phyloP scores from a whole-genome alignment of 2,888 invertebrate species.

The Cremastobaeus sp. region DNA sequence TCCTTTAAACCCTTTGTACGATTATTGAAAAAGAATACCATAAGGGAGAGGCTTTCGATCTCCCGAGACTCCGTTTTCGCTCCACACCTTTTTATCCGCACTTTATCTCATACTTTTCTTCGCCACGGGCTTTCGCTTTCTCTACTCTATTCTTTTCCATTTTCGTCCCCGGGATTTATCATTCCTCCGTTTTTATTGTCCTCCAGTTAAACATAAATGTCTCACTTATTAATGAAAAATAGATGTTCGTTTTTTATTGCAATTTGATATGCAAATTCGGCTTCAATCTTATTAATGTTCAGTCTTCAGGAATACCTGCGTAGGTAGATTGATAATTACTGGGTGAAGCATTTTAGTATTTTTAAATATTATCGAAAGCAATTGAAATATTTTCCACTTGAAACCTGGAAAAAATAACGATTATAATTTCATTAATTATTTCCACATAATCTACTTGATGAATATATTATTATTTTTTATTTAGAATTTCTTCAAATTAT shows the following conservation, averaged over 20 bases:
- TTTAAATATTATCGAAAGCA: too few species aligned
- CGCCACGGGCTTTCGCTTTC: slow-evolving; percentile 21
- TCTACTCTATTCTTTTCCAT: slow-evolving; percentile 30
- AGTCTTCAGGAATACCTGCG: too few species aligned
- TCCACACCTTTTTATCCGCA: slow-evolving; percentile 28
- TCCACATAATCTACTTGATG: too few species aligned
- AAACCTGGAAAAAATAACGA: too few species aligned
- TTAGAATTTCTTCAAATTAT: too few species aligned
- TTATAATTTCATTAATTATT: too few species aligned
- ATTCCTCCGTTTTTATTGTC: slow-evolving; percentile 41
- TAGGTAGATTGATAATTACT: too few species aligned
- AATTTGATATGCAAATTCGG: neutral
- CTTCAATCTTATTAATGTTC: too few species aligned
- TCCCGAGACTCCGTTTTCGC: slow-evolving; percentile 54
- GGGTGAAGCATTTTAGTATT: too few species aligned
- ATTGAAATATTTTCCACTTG: too few species aligned
- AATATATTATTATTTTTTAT: too few species aligned
- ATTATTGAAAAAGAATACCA: slow-evolving; percentile 71
- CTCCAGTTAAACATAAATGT: slow-evolving; percentile 46
- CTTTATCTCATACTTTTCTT: slow-evolving; percentile 52
- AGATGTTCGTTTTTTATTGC: slow-evolving; percentile 6
- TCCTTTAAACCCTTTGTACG: slow-evolving; percentile 72
- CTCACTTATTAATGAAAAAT: slow-evolving; percentile 22
- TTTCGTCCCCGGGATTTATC: slow-evolving; percentile 46
- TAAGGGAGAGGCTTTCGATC: slow-evolving; percentile 69